Evolutionary conservation across 2,888 invertebrate genomes (phyloP), one percentile per base, ranked within the genome.

Genomic region (Cartodere bifasciata): DNA sequence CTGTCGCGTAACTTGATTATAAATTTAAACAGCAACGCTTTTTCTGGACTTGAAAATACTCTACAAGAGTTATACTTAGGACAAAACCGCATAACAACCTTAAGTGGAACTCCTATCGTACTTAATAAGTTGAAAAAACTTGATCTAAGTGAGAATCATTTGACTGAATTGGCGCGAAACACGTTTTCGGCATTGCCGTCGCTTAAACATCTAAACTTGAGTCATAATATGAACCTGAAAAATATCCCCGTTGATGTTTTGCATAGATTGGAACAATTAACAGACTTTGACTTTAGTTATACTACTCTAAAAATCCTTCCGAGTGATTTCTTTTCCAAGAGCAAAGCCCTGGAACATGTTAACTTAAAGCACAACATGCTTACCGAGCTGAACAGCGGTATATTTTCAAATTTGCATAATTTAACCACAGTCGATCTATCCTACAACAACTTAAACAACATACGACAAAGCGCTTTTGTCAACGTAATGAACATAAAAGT

Each of bases 1-100:
- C 62, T 90, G 16, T 79, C 80, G 13, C 82, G 86, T 14, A 88
- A 88, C 52, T 71, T 84, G 34, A 58, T 86, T 29, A 73, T 77
- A 12, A 66, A 69, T 10, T 65, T 86, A 29, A 72, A 73, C 35
- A 72, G 75, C 1, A 77, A 81, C 36, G 81, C 80, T 5, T 85
- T 88, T 48, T 63, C 64, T 23, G 87, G 86, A 0, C 53, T 87
- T 38, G 84, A 86, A 53, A 68, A 73, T 24, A 75, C 77, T 1
- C 58, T 90, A 6, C 67, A 73, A 44, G 72, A 73, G 43, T 60
- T 90, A 29, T 75, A 77, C 46, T 54, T 87, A 4, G 73, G 79
- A 2, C 77, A 78, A 50, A 87, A 87, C 49, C 70, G 75, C 40
- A 70, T 87, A 16, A 67, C 74, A 3, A 71, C 70, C 9, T 60